phyloP scores from a whole-genome alignment of 2,113 vertebrate species.

The Furnarius figulus region DNA sequence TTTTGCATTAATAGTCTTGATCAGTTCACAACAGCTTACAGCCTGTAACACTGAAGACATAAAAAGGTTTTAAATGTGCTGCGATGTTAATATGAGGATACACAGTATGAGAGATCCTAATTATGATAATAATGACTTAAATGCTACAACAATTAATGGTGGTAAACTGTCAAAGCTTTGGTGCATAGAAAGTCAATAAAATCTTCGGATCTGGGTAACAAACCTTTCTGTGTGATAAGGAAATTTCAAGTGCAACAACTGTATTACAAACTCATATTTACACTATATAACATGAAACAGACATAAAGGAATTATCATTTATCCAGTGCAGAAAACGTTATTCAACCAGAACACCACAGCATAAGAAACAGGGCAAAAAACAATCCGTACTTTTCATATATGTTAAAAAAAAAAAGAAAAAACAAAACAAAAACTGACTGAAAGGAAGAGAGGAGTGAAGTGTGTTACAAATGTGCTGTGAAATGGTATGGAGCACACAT shows the following conservation, averaged over 20 bases:
- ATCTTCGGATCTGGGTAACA: background rate
- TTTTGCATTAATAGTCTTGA: slow-evolving; percentile 46
- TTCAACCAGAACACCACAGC: slow-evolving; percentile 26
- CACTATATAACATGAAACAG: slow-evolving; percentile 33
- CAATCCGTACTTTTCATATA: background rate
- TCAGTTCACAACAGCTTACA: slow-evolving; percentile 36
- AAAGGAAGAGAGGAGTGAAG: slow-evolving; percentile 37
- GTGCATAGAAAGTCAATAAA: slow-evolving; percentile 25
- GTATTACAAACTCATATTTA: slow-evolving; percentile 26
- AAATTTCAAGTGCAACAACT: slow-evolving; percentile 43
- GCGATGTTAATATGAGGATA: background rate
- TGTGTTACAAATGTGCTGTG: slow-evolving; percentile 14
- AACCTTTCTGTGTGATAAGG: slow-evolving; percentile 1
- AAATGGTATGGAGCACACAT: slow-evolving; percentile 35
- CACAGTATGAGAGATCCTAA: background rate
- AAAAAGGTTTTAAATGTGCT: background rate
- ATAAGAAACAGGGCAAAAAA: background rate
- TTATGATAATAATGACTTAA: background rate
- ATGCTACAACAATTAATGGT: slow-evolving; percentile 27
- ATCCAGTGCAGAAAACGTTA: slow-evolving; percentile 2
- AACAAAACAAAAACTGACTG: background rate
- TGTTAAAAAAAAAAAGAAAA: background rate
- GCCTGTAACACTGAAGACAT: slow-evolving; percentile 38
- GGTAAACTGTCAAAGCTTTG: slow-evolving; percentile 51
- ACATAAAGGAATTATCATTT: background rate